A percentile compares a stretch with the other conserved stretches of the same genome.
Conservation (phyloP, 2,113 vertebrate genomes). For the Motacilla alba region DNA sequence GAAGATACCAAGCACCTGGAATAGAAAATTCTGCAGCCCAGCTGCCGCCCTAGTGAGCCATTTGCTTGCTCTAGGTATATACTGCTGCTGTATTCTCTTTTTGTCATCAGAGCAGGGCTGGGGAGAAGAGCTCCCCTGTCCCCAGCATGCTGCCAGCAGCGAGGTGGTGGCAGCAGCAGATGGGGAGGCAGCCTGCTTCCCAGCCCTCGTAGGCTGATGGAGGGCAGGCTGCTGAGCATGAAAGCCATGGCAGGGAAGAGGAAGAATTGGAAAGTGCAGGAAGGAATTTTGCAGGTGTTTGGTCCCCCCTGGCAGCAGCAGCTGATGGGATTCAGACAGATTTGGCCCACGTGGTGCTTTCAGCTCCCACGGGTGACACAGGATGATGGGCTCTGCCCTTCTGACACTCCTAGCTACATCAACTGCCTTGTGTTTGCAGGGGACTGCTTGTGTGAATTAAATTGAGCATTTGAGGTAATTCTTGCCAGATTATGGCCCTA, state of each 20-base stretch:
- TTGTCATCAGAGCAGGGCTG: background rate
- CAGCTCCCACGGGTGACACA: background rate
- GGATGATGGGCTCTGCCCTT: background rate
- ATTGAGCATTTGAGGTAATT: background rate
- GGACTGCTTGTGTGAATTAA: background rate
- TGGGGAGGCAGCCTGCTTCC: background rate
- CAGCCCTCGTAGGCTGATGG: background rate
- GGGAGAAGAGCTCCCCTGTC: background rate
- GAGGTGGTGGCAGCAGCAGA: background rate
- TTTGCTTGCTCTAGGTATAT: background rate
- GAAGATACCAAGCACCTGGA: background rate
- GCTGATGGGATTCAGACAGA: background rate
- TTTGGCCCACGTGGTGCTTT: background rate
- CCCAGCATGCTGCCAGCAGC: background rate
- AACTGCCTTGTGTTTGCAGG: background rate
- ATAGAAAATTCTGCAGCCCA: background rate
- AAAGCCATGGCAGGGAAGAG: background rate
- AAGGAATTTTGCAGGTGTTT: background rate
- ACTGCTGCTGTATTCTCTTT: background rate
- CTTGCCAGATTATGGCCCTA: background rate
- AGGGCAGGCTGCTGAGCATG: background rate
- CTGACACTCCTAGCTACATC: background rate
- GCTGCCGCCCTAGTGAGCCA: background rate
- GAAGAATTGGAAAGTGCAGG: background rate
- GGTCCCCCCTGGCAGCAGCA: background rate